phyloP scores from a whole-genome alignment of 2,797 vertebrate genomes.

The Saxicola maurus region DNA sequence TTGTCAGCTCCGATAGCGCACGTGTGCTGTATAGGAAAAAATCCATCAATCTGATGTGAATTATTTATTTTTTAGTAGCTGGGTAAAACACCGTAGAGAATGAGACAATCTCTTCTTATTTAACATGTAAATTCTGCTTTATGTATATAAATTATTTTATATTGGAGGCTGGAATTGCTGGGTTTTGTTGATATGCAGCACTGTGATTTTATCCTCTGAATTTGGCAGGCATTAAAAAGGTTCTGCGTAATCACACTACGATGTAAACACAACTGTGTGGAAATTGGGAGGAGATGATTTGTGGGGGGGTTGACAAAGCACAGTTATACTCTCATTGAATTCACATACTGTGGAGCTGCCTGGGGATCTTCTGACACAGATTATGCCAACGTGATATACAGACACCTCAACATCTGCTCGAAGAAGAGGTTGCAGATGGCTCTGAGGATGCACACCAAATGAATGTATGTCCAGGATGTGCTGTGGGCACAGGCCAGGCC shows the following conservation, averaged over 20 bases:
- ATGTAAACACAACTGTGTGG: neutral
- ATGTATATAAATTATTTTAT: conserved; percentile 63
- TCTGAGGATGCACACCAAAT: neutral
- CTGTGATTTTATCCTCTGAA: conserved; percentile 57
- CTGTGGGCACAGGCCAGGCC: neutral
- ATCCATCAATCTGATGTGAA: conserved; percentile 38
- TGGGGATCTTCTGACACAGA: neutral
- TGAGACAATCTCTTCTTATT: conserved; percentile 43
- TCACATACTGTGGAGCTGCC: neutral
- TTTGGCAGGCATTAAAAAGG: conserved; percentile 35
- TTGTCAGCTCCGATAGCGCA: conserved; percentile 25
- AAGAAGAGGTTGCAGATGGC: neutral
- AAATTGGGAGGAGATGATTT: conserved; percentile 1
- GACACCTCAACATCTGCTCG: neutral
- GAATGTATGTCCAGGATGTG: neutral
- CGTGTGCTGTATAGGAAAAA: conserved; percentile 39
- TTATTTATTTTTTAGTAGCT: conserved; percentile 56
- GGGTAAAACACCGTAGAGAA: conserved; percentile 26
- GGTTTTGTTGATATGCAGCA: conserved; percentile 49
- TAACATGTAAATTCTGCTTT: conserved; percentile 49
- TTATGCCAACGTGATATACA: neutral
- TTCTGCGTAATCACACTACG: conserved; percentile 11
- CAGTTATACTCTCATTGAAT: neutral
- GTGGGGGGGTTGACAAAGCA: neutral
- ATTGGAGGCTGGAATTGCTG: conserved; percentile 34